Evolutionary conservation across 2,888 invertebrate genomes (phyloP), one percentile per base, ranked within the genome.

Genomic region (Rhodophaea formosa): DNA sequence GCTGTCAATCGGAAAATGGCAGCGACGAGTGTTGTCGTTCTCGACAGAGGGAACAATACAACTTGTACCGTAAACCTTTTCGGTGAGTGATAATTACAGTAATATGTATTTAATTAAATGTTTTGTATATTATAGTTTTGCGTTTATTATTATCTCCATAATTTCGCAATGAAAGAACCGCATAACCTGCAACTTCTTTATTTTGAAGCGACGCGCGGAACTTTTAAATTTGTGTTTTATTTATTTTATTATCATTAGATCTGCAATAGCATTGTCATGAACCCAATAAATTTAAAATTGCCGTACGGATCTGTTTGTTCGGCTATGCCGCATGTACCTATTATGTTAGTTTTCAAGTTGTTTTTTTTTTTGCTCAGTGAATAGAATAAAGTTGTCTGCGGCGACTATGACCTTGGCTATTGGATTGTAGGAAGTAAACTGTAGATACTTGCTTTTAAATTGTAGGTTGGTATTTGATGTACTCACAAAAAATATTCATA

Each of bases 31-130:
- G 97, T 97, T 92, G 97, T 98, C 91, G 96, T 97, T 82, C 94
- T 97, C 83, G 97, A 98, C 92, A 94, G 98, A 89, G 97, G 97
- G 90, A 97, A 98, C 93, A 97, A 97, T 93, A 98, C 97, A 88
- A 97, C 97, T 86, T 97, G 97, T 92, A 97, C 97, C 82, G 96
- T 98, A 88, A 98, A 98, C 94, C 94, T 98, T 91, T 97, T 97
- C 92, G 98, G 98, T 98, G 92, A 94, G 95, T 92, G 68, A 66
- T 63, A 59, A 46, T 66, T 69, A 62, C 51, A 53, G 64, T 62
- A 60, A 53, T 44, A 63, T 62, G 57, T 58, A 59, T 39, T 29
- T 39, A 8, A 47, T 39, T 8, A 12, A 44, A 52, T 53, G 53
- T 23, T 56, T n/a, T 51, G 56, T 45, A 12, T 39, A 42, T 59